Base-by-base conservation (phyloP, 2,888 invertebrate species). In the Scaeva pyrastri region DNA sequence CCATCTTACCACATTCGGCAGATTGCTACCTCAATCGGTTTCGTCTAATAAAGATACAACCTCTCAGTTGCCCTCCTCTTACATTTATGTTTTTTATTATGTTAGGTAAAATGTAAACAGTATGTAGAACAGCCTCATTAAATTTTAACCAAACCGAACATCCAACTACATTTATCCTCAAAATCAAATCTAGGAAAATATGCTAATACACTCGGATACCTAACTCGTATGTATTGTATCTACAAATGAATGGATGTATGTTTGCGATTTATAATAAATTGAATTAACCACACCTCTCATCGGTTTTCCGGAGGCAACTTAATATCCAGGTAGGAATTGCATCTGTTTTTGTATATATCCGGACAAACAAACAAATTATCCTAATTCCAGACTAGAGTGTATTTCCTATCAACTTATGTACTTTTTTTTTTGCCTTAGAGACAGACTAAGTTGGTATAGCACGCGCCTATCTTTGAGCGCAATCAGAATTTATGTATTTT, bases 231-330 rank as follows among this genome's bases (percentile, higher is more conserved):
- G 5, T 7, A 31, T 8, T 1, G 31, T 31, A 26, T 62, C 26
- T 55, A 31, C 21, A 52, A 50, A 1, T n/a, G n/a, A n/a, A n/a
- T n/a, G 16, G 2, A 2, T 10, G 5, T n/a, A 56, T 31, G 16
- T n/a, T 7, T n/a, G 26, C 23, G 11, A 31, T n/a, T n/a, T 74
- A 78, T 84, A 79, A 84, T 79, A 84, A 84, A 84, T 79, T 84
- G 74, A 84, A 84, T 84, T 75, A 71, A 78, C 79, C 79, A 84
- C 84, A 84, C 84, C 79, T 84, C 74, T 84, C 74, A 70, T 79
- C 74, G 39, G 83, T 64, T 70, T 79, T 31, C 79, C 70, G 50
- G 68, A 55, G 83, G 77, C 58, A 45, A 16, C 11, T 26, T 74
- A 36, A 56, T 36, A 62, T 26, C 14, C 21, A 52, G 19, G 79